Evolutionary conservation across 1,140 invertebrate genomes (phyloP).

Genomic region (Drepana arcuata): DNA sequence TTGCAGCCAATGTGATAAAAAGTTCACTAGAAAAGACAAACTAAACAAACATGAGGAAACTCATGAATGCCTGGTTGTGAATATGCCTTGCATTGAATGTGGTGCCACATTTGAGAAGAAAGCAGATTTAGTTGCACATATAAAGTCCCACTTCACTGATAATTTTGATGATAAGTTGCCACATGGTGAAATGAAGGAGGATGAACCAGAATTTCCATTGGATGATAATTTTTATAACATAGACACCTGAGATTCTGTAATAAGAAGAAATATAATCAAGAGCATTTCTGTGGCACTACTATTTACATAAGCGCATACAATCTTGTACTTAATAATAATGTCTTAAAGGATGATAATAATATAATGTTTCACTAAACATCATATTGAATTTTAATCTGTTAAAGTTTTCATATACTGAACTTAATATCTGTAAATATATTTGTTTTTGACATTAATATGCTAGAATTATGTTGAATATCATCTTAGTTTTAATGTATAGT

Average conservation of each 20-base stretch:
- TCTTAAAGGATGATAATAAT: not conserved
- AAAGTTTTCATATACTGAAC: too few species aligned
- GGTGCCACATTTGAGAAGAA: constrained; percentile 72
- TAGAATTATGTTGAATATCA: too few species aligned
- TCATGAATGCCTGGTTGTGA: constrained; percentile 70
- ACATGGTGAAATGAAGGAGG: constrained; percentile 57
- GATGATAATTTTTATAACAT: constrained; percentile 60
- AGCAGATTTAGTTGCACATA: constrained; percentile 70
- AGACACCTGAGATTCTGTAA: constrained; percentile 40
- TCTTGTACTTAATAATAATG: not conserved
- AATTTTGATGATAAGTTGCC: constrained; percentile 53
- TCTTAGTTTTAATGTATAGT: too few species aligned
- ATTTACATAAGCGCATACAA: too few species aligned
- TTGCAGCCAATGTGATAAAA: constrained; percentile 75
- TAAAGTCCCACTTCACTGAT: constrained; percentile 72
- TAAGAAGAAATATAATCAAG: constrained; percentile 14
- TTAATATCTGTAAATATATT: too few species aligned
- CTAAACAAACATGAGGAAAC: constrained; percentile 76
- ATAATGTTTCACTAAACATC: too few species aligned
- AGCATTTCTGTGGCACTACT: too few species aligned
- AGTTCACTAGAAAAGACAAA: constrained; percentile 78
- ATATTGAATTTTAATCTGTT: too few species aligned
- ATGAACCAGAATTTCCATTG: constrained; percentile 38
- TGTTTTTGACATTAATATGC: too few species aligned
- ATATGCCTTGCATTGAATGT: constrained; percentile 73